Conservation (phyloP, 2,888 invertebrate genomes). For the Pherbina coryleti region DNA sequence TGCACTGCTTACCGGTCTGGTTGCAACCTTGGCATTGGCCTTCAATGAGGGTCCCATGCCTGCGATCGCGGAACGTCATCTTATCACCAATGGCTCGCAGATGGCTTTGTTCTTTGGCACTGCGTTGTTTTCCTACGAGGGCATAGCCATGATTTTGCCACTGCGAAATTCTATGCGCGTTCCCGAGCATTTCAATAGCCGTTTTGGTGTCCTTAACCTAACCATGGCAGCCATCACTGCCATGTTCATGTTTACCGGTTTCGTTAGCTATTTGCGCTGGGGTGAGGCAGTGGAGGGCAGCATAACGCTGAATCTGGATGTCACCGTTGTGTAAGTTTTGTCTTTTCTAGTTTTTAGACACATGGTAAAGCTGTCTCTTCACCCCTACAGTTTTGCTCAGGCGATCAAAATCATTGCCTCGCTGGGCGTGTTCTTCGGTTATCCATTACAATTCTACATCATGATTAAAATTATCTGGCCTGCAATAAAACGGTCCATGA, state of each 20-base stretch:
- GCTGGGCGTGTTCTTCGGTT: slow-evolving; percentile 88
- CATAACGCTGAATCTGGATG: slow-evolving; percentile 87
- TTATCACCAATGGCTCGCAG: slow-evolving; percentile 74
- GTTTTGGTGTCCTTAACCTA: slow-evolving; percentile 88
- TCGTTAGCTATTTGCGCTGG: slow-evolving; percentile 89
- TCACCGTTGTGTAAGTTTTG: slow-evolving; percentile 58
- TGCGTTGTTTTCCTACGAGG: slow-evolving; percentile 96
- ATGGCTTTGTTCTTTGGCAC: slow-evolving; percentile 95
- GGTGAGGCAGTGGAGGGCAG: slow-evolving; percentile 86
- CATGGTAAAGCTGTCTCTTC: neutral
- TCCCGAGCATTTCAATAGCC: slow-evolving; percentile 82
- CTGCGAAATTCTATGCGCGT: slow-evolving; percentile 90
- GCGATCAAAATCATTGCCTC: slow-evolving; percentile 86
- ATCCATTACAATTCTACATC: slow-evolving; percentile 96
- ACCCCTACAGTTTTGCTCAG: slow-evolving; percentile 79
- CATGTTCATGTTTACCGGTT: slow-evolving; percentile 87
- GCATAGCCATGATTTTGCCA: slow-evolving; percentile 91
- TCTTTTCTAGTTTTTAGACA: neutral
- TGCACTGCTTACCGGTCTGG: slow-evolving; percentile 77
- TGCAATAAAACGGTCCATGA: slow-evolving; percentile 72
- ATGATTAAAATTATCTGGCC: slow-evolving; percentile 93
- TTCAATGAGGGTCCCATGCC: slow-evolving; percentile 79
- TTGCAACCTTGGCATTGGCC: slow-evolving; percentile 83
- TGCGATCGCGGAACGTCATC: slow-evolving; percentile 72
- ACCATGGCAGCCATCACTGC: slow-evolving; percentile 85